Evolutionary conservation across 1,140 invertebrate species (phyloP), one percentile per base, ranked within the genome.

Genomic region (Eumeta japonica): DNA sequence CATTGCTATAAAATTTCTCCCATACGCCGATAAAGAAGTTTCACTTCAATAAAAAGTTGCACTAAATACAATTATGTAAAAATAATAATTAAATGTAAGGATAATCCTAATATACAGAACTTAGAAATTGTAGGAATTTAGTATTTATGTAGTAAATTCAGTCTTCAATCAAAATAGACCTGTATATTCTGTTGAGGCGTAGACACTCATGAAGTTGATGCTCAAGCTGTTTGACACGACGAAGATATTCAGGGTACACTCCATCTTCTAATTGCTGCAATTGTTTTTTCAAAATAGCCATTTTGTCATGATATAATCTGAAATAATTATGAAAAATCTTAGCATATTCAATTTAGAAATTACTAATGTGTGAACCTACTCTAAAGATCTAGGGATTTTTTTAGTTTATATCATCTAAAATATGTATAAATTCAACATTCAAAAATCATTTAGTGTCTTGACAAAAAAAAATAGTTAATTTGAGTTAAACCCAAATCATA

Each of bases 291-390:
- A 97, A 75, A 61, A 83, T 87, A 0, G 86, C 84, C 37, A 97
- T 70, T 68, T 97, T 96, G 58, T 97, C 93, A 60, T 93, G 90
- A 59, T 94, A 98, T 76, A 97, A 90, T 67, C 90, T 93, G 55
- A 1, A 75, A 75, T 34, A 36, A 24, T 37, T 53, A 47, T 39
- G n/a, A n/a, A n/a, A n/a, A 46, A 40, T 19, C 41, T 28, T 20
- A 14, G 24, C 24, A 16, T 15, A 11, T 13, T 31, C 12, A 16
- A 32, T 35, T n/a, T n/a, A n/a, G n/a, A n/a, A n/a, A n/a, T n/a
- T n/a, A n/a, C n/a, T n/a, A n/a, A n/a, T n/a, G n/a, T n/a, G n/a
- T n/a, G n/a, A n/a, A n/a, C 7, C n/a, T 24, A n/a, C n/a, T 24
- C 20, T 7, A n/a, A 7, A 24, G 7, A 24, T 24, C n/a, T 24